These are phyloP conservation scores for Malthinus flaveolus DNA, from an alignment of 2,888 invertebrate genomes.

Conservation along the genomic window DNA sequence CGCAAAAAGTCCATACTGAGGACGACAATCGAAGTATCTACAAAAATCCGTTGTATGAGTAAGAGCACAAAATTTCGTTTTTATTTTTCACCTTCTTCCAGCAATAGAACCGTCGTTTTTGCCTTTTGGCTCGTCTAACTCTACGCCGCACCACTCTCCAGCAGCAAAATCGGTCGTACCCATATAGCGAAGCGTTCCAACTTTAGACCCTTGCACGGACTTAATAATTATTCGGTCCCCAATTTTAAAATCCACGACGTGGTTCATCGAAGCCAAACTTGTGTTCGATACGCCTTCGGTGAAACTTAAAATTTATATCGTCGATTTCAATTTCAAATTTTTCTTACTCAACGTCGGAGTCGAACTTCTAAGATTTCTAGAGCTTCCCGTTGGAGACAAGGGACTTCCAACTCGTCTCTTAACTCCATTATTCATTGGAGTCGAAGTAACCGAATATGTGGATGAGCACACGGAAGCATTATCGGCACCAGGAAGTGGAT, in stretches of 20 bases:
- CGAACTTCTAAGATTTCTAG: conserved; percentile 43
- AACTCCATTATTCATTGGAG: conserved; percentile 40
- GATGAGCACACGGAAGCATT: conserved; percentile 22
- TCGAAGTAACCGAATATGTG: conserved; percentile 29
- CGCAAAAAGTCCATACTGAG: conserved; percentile 91
- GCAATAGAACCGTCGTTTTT: conserved; percentile 96
- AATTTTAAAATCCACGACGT: conserved; percentile 68
- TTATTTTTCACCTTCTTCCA: conserved; percentile 73
- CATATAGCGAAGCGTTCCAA: conserved; percentile 82
- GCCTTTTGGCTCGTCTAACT: conserved; percentile 89
- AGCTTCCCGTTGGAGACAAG: conserved; percentile 48
- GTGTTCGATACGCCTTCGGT: conserved; percentile 57
- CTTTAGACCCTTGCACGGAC: conserved; percentile 84
- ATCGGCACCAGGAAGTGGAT: conserved; percentile 64
- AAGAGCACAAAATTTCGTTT: neutral
- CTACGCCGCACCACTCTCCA: conserved; percentile 95
- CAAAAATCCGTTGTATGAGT: conserved; percentile 26
- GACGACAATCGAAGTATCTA: conserved; percentile 93
- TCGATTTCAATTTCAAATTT: neutral
- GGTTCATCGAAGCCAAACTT: conserved; percentile 54
- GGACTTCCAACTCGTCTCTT: conserved; percentile 43
- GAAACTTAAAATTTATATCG: conserved; percentile 2
- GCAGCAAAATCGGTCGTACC: conserved; percentile 89
- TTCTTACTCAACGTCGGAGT: conserved; percentile 45
- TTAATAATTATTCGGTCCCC: conserved; percentile 92